These are phyloP conservation scores for Phylloscopus trochilus DNA, from an alignment of 2,113 vertebrate genomes.

Conservation along the genomic window DNA sequence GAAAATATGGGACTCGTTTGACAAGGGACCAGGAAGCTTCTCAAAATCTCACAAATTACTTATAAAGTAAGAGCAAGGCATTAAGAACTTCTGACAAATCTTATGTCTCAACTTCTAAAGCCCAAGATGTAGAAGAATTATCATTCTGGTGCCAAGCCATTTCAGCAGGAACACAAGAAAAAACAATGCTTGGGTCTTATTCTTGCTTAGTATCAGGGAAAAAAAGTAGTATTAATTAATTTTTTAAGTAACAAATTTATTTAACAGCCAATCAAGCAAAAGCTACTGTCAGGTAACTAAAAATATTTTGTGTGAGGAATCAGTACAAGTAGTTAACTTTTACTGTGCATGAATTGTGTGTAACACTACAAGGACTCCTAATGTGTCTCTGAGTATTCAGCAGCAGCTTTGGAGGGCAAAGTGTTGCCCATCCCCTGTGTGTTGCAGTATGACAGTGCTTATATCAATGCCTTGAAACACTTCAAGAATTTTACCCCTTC, in stretches of 20 bases:
- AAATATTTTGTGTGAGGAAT: background rate
- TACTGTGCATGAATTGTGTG: background rate
- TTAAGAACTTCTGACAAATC: background rate
- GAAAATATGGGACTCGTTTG: background rate
- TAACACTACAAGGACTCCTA: background rate
- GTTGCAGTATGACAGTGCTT: background rate
- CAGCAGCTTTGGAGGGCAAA: background rate
- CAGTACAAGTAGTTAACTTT: background rate
- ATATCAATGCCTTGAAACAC: background rate
- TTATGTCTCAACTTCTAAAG: background rate
- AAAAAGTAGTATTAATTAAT: background rate
- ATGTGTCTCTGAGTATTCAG: background rate
- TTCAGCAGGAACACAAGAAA: background rate
- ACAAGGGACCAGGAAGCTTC: background rate
- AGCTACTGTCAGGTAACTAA: background rate
- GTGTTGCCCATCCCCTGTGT: background rate
- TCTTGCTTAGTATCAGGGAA: accelerated
- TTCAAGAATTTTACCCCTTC: background rate
- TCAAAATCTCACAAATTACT: background rate
- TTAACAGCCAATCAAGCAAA: background rate
- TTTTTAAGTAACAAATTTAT: background rate
- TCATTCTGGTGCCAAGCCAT: background rate
- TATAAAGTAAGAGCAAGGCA: background rate
- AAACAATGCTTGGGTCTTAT: background rate
- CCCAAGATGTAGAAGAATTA: background rate